phyloP scores from a whole-genome alignment of 2,797 vertebrate species.

The Pampus argenteus region DNA sequence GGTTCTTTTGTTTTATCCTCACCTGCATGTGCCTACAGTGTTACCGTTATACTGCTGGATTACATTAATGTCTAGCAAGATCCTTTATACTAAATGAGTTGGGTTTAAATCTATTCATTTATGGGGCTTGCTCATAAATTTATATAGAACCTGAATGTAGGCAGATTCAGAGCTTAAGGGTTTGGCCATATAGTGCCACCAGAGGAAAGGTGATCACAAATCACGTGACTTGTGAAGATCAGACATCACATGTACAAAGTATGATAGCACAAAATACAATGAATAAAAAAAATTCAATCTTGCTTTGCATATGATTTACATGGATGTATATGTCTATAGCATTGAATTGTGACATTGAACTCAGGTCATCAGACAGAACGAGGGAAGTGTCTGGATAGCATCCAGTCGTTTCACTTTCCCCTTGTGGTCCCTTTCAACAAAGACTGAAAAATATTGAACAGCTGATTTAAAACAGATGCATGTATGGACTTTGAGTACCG shows the following conservation, averaged over 20 bases:
- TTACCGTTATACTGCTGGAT: neutral
- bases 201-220: neutral
- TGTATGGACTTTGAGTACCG: neutral
- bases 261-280: neutral
- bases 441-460: neutral
- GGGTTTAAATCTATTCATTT: too few species aligned
- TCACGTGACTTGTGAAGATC: neutral
- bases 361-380: too few species aligned
- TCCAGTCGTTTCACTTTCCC: neutral
- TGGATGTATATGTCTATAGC: neutral
- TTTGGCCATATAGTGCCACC: neutral
- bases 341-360: neutral
- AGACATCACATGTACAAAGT: neutral
- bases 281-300: neutral
- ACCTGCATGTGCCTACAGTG: too few species aligned
- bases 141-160: neutral
- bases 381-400: neutral
- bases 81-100: neutral
- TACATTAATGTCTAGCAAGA: neutral
- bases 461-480: constrained; percentile 15
- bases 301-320: neutral
- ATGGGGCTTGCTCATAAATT: neutral
- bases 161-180: too few species aligned
- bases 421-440: too few species aligned
- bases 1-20: neutral